A percentile compares a stretch with the other conserved stretches of the same genome.
Conservation (phyloP, 2,797 vertebrate species). For the Sebastolobus alascanus region DNA sequence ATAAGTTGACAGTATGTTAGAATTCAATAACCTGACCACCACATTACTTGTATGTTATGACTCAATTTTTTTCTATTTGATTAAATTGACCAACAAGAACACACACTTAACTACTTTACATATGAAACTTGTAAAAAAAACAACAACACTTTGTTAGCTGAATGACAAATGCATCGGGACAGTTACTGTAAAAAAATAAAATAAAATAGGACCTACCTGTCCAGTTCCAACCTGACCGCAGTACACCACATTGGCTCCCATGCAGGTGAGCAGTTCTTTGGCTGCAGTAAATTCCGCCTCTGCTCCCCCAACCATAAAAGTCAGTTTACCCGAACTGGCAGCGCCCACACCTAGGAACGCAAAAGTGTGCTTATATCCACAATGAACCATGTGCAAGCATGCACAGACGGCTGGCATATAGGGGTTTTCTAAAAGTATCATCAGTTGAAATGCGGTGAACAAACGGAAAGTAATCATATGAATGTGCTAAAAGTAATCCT, state of each 20-base stretch:
- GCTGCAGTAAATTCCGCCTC: conserved; percentile 96
- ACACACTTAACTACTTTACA: neutral
- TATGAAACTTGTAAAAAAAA: neutral
- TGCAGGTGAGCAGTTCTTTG: conserved; percentile 94
- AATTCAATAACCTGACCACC: neutral
- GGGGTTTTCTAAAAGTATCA: neutral
- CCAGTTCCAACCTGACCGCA: conserved; percentile 97
- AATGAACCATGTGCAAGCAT: conserved; percentile 22
- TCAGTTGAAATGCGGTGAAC: neutral
- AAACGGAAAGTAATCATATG: neutral
- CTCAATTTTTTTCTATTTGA: neutral
- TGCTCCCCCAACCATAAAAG: conserved; percentile 98
- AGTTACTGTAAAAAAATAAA: neutral
- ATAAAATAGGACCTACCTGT: conserved; percentile 86
- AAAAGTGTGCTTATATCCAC: conserved; percentile 26
- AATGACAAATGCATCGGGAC: neutral
- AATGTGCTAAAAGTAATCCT: neutral
- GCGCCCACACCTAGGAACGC: conserved; percentile 92
- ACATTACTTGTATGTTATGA: neutral
- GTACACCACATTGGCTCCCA: conserved; percentile 96
- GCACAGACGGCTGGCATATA: neutral
- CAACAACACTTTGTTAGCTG: neutral
- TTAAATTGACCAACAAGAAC: neutral
- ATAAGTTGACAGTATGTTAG: conserved; percentile 52
- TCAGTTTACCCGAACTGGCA: conserved; percentile 95